phyloP scores from a whole-genome alignment of 1,140 invertebrate genomes.

The Contarinia nasturtii region DNA sequence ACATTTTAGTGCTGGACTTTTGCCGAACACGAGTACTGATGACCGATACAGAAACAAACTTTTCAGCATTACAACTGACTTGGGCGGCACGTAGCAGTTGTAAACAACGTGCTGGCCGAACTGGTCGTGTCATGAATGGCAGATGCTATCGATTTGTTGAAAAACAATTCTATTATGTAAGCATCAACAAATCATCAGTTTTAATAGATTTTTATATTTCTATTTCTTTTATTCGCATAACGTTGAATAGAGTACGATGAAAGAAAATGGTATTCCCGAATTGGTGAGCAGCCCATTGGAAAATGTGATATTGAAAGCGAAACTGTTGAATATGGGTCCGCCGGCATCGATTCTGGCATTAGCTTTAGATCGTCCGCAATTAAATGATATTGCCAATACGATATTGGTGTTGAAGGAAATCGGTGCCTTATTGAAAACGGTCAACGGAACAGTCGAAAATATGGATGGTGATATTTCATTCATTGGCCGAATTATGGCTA shows the following conservation, averaged over 20 bases:
- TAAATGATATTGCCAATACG: conserved; percentile 61
- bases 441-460: conserved; percentile 27
- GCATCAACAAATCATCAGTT: neutral
- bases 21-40: conserved; percentile 74
- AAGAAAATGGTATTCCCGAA: conserved; percentile 45
- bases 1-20: conserved; percentile 73
- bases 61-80: conserved; percentile 50
- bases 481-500: conserved; percentile 65
- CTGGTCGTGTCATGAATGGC: conserved; percentile 69
- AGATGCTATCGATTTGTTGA: conserved; percentile 71
- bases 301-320: conserved; percentile 63
- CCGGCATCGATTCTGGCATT: conserved; percentile 65
- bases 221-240: conserved; percentile 4
- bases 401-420: conserved; percentile 72
- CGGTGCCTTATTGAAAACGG: conserved; percentile 43
- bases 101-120: conserved; percentile 73
- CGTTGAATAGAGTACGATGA: conserved; percentile 22
- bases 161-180: conserved; percentile 43
- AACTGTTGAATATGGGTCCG: conserved; percentile 65
- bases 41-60: conserved; percentile 56
- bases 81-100: conserved; percentile 87
- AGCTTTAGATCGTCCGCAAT: conserved; percentile 71
- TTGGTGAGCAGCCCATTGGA: conserved; percentile 67
- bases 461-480: conserved; percentile 81
- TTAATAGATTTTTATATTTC: neutral